phyloP scores from a whole-genome alignment of 2,113 vertebrate species.

The Forbesichthys papilliferus region DNA sequence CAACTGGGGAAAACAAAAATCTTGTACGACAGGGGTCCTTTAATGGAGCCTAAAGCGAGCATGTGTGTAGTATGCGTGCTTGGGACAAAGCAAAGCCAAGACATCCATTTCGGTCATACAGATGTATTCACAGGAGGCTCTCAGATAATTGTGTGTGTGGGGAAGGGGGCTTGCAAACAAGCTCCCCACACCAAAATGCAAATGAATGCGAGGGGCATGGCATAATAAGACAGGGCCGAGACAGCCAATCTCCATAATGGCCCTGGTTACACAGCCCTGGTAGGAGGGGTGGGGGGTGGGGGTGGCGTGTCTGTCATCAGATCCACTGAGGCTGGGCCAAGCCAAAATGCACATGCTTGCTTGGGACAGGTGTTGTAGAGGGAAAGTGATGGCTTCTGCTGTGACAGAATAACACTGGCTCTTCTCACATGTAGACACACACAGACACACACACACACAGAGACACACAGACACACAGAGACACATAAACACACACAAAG shows the following conservation, averaged over 20 bases:
- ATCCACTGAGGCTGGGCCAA: slow-evolving; percentile 23
- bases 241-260: slow-evolving; percentile 48
- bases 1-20: no score
- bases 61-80: slow-evolving; percentile 17
- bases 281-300: not conserved
- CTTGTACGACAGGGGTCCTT: slow-evolving; percentile 30
- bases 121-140: slow-evolving; percentile 50
- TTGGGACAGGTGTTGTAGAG: slow-evolving; percentile 1
- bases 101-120: slow-evolving; percentile 49
- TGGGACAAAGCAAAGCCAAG: slow-evolving; percentile 16
- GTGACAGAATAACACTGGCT: no score
- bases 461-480: not conserved
- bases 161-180: not conserved
- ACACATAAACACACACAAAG: no score
- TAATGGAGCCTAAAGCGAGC: slow-evolving; percentile 37
- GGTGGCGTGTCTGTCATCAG: slow-evolving; percentile 5
- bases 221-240: slow-evolving; percentile 16
- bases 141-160: slow-evolving; percentile 23
- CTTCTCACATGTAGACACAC: no score
- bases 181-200: not conserved
- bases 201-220: not conserved
- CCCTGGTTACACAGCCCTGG: slow-evolving; percentile 23
- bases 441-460: no score
- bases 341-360: slow-evolving; percentile 10
- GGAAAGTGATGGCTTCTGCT: slow-evolving; percentile 6